Base-by-base conservation (phyloP, 2,113 vertebrate genomes). In the Notothenia coriiceps region DNA sequence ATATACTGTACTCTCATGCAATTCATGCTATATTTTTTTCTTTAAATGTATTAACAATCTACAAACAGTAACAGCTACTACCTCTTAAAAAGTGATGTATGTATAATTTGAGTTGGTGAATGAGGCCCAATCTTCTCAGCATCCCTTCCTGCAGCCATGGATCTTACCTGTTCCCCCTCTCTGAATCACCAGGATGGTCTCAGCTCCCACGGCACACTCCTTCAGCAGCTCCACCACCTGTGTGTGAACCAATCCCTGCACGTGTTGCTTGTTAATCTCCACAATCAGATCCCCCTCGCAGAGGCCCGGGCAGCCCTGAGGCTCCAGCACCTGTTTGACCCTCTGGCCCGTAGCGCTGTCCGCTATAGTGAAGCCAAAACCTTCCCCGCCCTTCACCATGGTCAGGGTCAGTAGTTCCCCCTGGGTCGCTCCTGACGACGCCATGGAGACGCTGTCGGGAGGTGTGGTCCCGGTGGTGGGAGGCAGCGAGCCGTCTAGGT, bases 171-270 rank as follows among this genome's bases (percentile, higher is more conserved):
- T 57, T 22, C 96, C 97, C 83, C 97, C 97, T 94, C 98, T 97
- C 92, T 98, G 97, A 80, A 99, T 96, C 94, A 98, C 94, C 95
- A 99, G 94, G 88, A 95, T 96, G 85, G 97, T 96, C 93, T 99
- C 97, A 3, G 95, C 94, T 91, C 98, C 97, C 73, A 99, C 93
- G 14, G 96, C 94, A 86, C 97, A 98, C 93, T 99, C 98, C 94
- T 99, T 99, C 65, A 99, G 97, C 89, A 98, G 96, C 94, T 99
- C 98, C 96, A 99, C 98, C 93, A 99, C 98, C 95, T 99, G 98
- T 43, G 96, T 94, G 96, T 99, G 98, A 84, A 95, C 96, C 94
- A 98, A 93, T 88, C 96, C 97, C 91, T 97, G 96, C 88, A 97
- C 97, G 64, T 95, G 96, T 91, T 97, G 97, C 94, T 97, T 97